Percentiles rank a stretch among this genome's conserved stretches.
Conservation (phyloP, 2,888 invertebrate genomes). For the Vesta saturnalis region DNA sequence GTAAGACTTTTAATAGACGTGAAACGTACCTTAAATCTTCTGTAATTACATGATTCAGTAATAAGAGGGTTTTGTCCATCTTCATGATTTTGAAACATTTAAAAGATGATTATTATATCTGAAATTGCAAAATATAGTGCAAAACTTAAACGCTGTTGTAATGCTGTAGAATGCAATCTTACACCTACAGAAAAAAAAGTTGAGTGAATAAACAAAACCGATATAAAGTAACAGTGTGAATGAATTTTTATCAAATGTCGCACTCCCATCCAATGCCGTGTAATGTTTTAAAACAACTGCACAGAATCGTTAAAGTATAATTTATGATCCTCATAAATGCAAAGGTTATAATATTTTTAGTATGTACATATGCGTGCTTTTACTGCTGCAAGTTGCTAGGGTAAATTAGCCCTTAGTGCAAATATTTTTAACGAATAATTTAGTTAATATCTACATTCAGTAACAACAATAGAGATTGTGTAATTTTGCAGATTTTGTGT, state of each 20-base stretch:
- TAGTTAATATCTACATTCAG: constrained; percentile 8
- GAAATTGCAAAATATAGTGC: too few species aligned
- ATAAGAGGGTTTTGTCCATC: too few species aligned
- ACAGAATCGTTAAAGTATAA: constrained; percentile 63
- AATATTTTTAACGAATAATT: constrained; percentile 26
- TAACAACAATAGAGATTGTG: constrained; percentile 35
- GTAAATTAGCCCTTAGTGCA: constrained; percentile 33
- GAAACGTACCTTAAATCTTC: too few species aligned
- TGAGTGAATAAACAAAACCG: constrained; percentile 51
- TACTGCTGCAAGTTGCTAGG: constrained; percentile 37
- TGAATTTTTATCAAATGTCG: constrained; percentile 56
- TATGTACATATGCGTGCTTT: constrained; percentile 47
- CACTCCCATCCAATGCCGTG: constrained; percentile 48
- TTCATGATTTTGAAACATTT: too few species aligned
- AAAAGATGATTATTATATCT: too few species aligned
- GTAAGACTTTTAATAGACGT: too few species aligned
- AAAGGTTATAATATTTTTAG: constrained; percentile 62
- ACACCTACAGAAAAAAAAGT: too few species aligned
- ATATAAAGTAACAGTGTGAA: constrained; percentile 49
- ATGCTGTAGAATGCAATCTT: too few species aligned
- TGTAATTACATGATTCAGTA: too few species aligned
- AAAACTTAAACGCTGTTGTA: too few species aligned
- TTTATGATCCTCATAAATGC: constrained; percentile 62
- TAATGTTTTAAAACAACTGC: constrained; percentile 63
- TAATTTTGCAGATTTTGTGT: constrained; percentile 41